Evolutionary conservation across 2,888 invertebrate genomes (phyloP).

Genomic region (Scaeva pyrastri): DNA sequence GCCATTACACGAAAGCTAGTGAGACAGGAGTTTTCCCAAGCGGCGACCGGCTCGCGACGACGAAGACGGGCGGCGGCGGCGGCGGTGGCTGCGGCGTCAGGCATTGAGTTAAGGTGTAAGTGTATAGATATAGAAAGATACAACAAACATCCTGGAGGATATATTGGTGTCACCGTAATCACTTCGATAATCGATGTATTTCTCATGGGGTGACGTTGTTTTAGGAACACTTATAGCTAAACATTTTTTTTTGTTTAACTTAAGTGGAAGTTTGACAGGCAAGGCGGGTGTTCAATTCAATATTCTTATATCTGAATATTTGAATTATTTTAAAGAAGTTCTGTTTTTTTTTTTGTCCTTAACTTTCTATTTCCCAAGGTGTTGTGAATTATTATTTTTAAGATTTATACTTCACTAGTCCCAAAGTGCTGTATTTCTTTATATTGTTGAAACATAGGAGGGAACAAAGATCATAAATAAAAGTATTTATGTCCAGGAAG

Average conservation of each 20-base stretch:
- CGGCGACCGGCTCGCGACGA: not conserved
- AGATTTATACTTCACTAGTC: not conserved
- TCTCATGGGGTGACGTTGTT: conserved; percentile 33
- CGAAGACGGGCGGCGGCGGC: too few species aligned
- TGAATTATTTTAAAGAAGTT: conserved; percentile 1
- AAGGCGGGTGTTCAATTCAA: not conserved
- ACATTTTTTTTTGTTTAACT: conserved; percentile 43
- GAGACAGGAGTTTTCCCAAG: conserved; percentile 42
- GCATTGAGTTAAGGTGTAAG: conserved; percentile 16
- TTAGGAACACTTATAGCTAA: conserved; percentile 28
- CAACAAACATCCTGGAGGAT: not conserved
- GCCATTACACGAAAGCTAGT: conserved; percentile 50
- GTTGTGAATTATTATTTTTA: too few species aligned
- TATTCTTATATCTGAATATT: conserved; percentile 2
- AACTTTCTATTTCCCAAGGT: not conserved
- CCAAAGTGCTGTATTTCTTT: not conserved
- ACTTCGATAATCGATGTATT: conserved; percentile 45
- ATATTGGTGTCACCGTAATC: conserved; percentile 54
- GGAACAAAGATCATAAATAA: too few species aligned
- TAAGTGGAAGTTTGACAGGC: conserved; percentile 7
- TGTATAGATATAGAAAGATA: conserved; percentile 3
- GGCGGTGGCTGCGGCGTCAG: not conserved
- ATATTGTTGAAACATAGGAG: not conserved
- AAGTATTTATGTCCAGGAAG: too few species aligned
- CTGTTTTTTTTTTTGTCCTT: not conserved